These are phyloP conservation scores for Muscidifurax raptorellus DNA, from an alignment of 1,140 invertebrate species.

Conservation along the genomic window DNA sequence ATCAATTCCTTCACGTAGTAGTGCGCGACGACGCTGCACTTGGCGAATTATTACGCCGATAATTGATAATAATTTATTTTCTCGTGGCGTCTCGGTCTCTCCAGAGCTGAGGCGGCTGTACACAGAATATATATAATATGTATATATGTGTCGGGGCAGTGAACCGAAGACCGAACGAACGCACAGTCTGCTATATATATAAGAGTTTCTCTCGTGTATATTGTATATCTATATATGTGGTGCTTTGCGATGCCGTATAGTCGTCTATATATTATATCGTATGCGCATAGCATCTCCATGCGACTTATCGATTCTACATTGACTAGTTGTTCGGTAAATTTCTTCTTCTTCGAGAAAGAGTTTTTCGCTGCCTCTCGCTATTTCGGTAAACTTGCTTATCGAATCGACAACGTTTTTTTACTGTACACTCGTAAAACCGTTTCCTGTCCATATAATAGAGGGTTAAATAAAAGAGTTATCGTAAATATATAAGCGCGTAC, in stretches of 20 bases:
- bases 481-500: no score
- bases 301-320: not conserved
- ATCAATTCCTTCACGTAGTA: not conserved
- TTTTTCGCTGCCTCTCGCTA: no score
- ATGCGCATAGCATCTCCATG: not conserved
- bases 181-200: not conserved
- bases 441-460: no score
- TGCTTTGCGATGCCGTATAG: not conserved
- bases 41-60: not conserved
- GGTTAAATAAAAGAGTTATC: no score
- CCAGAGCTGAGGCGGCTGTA: not conserved
- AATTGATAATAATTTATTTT: constrained; percentile 3
- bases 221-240: not conserved
- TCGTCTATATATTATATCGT: no score
- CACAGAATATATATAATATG: not conserved
- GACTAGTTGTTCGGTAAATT: not conserved
- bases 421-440: no score
- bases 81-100: not conserved
- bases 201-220: constrained; percentile 8
- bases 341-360: not conserved
- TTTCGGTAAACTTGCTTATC: no score
- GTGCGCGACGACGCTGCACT: not conserved
- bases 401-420: no score
- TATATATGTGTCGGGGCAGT: not conserved
- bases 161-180: not conserved